Percentiles rank a stretch among this genome's conserved stretches.
These are phyloP conservation scores for Python bivittatus DNA, from an alignment of 2,113 vertebrate species.

Conservation along the genomic window DNA sequence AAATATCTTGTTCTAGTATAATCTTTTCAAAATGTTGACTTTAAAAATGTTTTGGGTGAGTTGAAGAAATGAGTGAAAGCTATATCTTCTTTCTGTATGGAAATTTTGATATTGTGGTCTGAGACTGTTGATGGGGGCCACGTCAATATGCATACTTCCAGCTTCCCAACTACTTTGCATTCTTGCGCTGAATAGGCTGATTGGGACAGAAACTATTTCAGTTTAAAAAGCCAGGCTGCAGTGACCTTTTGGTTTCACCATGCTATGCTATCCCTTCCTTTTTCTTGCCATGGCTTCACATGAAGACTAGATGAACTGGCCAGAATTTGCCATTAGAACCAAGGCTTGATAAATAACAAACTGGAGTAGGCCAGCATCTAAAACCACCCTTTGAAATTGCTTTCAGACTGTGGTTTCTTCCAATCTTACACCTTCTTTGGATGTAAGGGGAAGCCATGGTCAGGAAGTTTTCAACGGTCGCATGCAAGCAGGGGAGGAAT, in stretches of 20 bases:
- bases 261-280: neutral
- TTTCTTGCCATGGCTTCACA: too few species aligned
- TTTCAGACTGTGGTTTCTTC: neutral
- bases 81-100: neutral
- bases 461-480: neutral
- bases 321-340: neutral
- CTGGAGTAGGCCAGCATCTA: neutral
- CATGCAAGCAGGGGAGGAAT: neutral
- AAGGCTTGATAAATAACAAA: neutral
- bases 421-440: neutral
- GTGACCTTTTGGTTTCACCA: neutral
- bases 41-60: neutral
- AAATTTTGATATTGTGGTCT: neutral
- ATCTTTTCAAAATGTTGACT: neutral
- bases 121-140: neutral
- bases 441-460: neutral
- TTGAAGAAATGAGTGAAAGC: neutral
- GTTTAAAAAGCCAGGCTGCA: neutral
- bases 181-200: slow-evolving; percentile 54
- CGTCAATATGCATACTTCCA: slow-evolving; percentile 10
- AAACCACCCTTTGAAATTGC: neutral
- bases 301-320: neutral
- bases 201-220: neutral
- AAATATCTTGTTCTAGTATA: neutral
- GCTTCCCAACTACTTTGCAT: slow-evolving; percentile 61